Evolutionary conservation across 2,113 vertebrate genomes (phyloP).

Genomic region (Myrmecobius fasciatus): DNA sequence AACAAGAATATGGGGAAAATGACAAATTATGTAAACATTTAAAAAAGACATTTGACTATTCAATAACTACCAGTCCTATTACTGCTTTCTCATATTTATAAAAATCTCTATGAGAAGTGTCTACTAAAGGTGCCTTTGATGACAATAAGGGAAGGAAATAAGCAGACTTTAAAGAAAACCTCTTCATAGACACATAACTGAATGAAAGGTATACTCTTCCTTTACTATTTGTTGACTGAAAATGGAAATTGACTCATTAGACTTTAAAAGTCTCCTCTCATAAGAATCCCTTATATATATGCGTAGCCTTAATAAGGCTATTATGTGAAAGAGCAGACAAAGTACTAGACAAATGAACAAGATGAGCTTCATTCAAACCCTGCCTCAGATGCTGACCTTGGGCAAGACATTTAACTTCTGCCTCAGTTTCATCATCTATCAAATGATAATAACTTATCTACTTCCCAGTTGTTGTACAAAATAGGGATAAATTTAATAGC

Average conservation of each 20-base stretch:
- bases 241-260: not conserved
- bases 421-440: not conserved
- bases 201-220: not conserved
- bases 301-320: not conserved
- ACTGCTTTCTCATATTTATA: not conserved
- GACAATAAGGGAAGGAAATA: not conserved
- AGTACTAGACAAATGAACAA: not conserved
- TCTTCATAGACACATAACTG: not conserved
- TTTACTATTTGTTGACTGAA: not conserved
- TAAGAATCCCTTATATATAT: not conserved
- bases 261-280: not conserved
- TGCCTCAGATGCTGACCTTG: not conserved
- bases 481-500: not conserved
- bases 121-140: not conserved
- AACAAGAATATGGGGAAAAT: not conserved
- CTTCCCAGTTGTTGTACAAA: not conserved
- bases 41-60: not conserved
- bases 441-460: not conserved
- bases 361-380: not conserved
- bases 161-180: not conserved
- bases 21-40: not conserved
- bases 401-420: not conserved
- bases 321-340: not conserved
- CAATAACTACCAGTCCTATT: not conserved
- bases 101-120: not conserved